Evolutionary conservation across 2,797 vertebrate genomes (phyloP).

Genomic region (Betta splendens): DNA sequence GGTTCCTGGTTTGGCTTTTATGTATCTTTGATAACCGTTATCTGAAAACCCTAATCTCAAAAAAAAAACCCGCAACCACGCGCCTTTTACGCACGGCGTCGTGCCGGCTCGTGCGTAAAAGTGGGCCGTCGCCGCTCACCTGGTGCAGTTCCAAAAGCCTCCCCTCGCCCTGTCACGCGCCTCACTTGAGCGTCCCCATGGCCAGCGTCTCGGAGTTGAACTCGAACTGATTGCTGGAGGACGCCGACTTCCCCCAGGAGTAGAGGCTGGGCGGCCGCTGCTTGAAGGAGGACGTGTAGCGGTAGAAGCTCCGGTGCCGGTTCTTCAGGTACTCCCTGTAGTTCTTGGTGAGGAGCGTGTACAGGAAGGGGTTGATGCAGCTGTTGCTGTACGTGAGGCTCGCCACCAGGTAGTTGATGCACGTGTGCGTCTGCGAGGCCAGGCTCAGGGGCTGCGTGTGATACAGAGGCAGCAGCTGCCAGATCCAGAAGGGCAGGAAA

Average conservation of each 20-base stretch:
- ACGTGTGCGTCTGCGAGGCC: constrained; percentile 87
- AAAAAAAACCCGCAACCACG: neutral
- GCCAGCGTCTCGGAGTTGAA: constrained; percentile 86
- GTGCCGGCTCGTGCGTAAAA: constrained; percentile 1
- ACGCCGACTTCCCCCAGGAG: constrained; percentile 88
- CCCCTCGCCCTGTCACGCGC: constrained; percentile 17
- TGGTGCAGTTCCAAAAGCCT: constrained; percentile 10
- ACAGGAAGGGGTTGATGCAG: constrained; percentile 88
- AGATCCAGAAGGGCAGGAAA: constrained; percentile 93
- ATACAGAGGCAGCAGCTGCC: constrained; percentile 91
- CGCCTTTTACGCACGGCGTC: constrained; percentile 8
- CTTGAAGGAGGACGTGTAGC: constrained; percentile 90
- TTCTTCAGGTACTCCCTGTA: constrained; percentile 87
- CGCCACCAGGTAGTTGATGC: constrained; percentile 92
- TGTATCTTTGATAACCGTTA: too few relatives aligned
- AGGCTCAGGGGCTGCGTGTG: constrained; percentile 82
- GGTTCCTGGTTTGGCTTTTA: too few relatives aligned
- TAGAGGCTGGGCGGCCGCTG: constrained; percentile 87
- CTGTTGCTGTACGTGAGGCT: constrained; percentile 88
- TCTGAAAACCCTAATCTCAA: too few relatives aligned
- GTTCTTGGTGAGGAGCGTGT: constrained; percentile 87
- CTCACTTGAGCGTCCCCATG: constrained; percentile 84
- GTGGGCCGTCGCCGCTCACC: constrained; percentile 32
- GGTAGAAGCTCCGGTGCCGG: constrained; percentile 88
- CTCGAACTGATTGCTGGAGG: constrained; percentile 89